A percentile compares a stretch with the other conserved stretches of the same genome.
These are phyloP conservation scores for Rhogogaster chlorosoma DNA, from an alignment of 2,888 invertebrate genomes.

Conservation along the genomic window DNA sequence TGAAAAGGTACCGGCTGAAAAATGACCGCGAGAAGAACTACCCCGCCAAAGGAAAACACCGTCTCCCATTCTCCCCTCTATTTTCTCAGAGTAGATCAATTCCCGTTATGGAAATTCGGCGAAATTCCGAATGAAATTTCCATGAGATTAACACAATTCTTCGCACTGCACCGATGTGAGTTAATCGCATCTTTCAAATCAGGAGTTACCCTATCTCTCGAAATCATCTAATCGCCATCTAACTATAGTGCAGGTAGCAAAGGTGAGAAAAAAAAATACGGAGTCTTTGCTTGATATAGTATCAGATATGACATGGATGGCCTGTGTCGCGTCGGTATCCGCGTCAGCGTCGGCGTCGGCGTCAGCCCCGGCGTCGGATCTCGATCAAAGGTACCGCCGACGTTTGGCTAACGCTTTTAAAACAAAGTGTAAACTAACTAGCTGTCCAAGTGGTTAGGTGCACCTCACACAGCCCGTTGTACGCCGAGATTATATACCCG, in stretches of 20 bases:
- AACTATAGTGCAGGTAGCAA: background rate
- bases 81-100: background rate
- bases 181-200: background rate
- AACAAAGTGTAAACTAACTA: conserved; percentile 76
- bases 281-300: conserved; percentile 56
- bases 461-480: conserved; percentile 8
- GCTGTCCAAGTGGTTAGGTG: conserved; percentile 63
- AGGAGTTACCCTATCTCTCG: background rate
- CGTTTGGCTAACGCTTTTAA: conserved; percentile 75
- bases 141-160: background rate
- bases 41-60: background rate
- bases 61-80: background rate
- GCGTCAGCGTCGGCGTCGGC: conserved; percentile 61
- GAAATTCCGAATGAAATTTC: conserved; percentile 38
- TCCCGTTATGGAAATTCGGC: conserved; percentile 59
- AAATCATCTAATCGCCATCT: background rate
- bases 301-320: conserved; percentile 20
- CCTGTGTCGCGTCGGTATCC: conserved; percentile 34
- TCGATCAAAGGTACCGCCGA: conserved; percentile 68
- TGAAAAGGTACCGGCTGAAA: conserved; percentile 11
- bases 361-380: conserved; percentile 63
- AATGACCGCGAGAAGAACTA: background rate
- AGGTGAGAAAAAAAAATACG: background rate
- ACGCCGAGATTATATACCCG: background rate
- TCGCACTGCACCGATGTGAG: background rate